Evolutionary conservation across 2,113 vertebrate species (phyloP).

Genomic region (Hyaena hyaena): DNA sequence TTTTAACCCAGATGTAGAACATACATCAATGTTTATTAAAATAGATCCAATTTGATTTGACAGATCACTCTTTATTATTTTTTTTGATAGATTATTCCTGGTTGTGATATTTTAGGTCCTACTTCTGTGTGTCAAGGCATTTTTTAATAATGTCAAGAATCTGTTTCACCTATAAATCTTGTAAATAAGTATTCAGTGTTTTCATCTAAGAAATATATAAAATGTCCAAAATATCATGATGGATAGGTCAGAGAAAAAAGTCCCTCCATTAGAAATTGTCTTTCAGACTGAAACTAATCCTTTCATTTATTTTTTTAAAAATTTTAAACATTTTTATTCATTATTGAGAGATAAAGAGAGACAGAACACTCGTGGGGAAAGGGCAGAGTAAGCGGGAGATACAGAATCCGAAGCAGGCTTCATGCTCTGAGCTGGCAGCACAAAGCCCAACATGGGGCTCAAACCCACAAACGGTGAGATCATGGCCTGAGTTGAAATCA

Average conservation of each 20-base stretch:
- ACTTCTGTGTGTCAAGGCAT: neutral
- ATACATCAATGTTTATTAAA: neutral
- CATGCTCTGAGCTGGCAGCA: too few species aligned
- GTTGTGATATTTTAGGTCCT: neutral
- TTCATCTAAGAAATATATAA: conserved; percentile 24
- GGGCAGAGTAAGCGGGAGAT: too few species aligned
- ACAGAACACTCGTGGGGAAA: too few species aligned
- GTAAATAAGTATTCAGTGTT: neutral
- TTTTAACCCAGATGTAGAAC: neutral
- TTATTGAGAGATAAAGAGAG: too few species aligned
- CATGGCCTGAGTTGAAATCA: too few species aligned
- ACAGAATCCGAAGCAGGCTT: too few species aligned
- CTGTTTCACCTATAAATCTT: neutral
- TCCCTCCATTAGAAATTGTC: neutral
- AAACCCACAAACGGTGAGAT: too few species aligned
- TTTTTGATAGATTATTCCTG: neutral
- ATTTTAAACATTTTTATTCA: too few species aligned
- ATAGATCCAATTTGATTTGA: neutral
- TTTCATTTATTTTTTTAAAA: too few species aligned
- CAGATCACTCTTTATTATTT: neutral
- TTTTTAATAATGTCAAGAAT: neutral
- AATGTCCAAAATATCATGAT: neutral
- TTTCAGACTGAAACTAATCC: neutral
- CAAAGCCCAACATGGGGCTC: too few species aligned
- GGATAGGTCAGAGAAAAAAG: neutral